Conservation (phyloP, 2,797 vertebrate genomes). For the Neosilurus hyrtlii region DNA sequence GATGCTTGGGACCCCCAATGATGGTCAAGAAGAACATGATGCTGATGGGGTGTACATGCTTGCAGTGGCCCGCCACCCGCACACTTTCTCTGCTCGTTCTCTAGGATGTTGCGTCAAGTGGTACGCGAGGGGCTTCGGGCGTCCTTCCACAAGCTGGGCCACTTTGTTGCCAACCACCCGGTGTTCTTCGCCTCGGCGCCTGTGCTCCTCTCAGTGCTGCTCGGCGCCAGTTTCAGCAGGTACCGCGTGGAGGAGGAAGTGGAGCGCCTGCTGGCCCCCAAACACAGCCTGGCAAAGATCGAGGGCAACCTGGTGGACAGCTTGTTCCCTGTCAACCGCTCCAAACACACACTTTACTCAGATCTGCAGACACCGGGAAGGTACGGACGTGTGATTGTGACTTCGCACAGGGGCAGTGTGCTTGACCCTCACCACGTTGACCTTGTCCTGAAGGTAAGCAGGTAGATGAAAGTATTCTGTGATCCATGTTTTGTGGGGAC, state of each 20-base stretch:
- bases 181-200: constrained; percentile 96
- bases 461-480: neutral
- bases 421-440: constrained; percentile 89
- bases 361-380: constrained; percentile 94
- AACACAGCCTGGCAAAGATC: constrained; percentile 95
- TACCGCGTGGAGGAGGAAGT: constrained; percentile 94
- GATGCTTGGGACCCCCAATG: constrained; percentile 59
- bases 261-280: constrained; percentile 91
- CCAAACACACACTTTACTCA: constrained; percentile 94
- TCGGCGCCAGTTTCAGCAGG: constrained; percentile 95
- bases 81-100: constrained; percentile 79
- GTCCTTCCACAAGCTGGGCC: constrained; percentile 89
- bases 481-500: neutral
- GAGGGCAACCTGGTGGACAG: constrained; percentile 96
- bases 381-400: constrained; percentile 93
- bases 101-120: constrained; percentile 98
- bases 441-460: constrained; percentile 86
- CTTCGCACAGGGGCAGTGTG: constrained; percentile 87
- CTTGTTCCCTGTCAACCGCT: constrained; percentile 93
- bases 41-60: constrained; percentile 70
- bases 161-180: constrained; percentile 93
- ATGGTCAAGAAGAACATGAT: neutral
- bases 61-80: constrained; percentile 82
- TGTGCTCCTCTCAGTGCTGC: constrained; percentile 91
- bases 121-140: constrained; percentile 91